Percentiles rank a stretch among this genome's conserved stretches.
phyloP scores from a whole-genome alignment of 2,797 vertebrate genomes.

The Silurus aristotelis region DNA sequence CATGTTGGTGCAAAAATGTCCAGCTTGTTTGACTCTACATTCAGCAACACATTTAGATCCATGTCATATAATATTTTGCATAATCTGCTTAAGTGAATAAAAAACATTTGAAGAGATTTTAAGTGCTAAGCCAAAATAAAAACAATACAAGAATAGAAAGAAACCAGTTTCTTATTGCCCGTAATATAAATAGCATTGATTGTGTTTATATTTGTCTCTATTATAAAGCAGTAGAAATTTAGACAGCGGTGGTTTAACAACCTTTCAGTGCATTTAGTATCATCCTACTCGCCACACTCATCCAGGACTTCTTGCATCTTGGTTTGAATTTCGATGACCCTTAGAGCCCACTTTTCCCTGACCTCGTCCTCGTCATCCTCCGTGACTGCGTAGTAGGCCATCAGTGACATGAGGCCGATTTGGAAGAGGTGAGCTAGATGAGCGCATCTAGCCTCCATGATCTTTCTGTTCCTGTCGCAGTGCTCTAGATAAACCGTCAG shows the following conservation, averaged over 20 bases:
- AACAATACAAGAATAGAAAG: conserved; percentile 22
- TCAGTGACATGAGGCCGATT: conserved; percentile 76
- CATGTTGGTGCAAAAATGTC: neutral
- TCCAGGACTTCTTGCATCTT: conserved; percentile 73
- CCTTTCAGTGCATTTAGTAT: conserved; percentile 14
- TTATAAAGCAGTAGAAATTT: conserved; percentile 24
- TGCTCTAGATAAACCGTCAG: conserved; percentile 74
- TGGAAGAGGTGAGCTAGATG: conserved; percentile 77
- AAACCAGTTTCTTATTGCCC: conserved; percentile 14
- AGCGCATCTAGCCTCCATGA: conserved; percentile 76
- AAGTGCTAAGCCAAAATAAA: conserved; percentile 25
- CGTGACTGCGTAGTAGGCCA: conserved; percentile 75
- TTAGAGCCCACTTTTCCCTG: conserved; percentile 69
- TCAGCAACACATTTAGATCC: conserved; percentile 25
- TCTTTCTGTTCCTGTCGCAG: conserved; percentile 63
- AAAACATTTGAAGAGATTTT: conserved; percentile 4
- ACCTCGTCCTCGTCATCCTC: conserved; percentile 76
- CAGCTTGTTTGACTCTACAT: conserved; percentile 34
- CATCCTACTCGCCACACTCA: conserved; percentile 65
- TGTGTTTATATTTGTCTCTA: conserved; percentile 17
- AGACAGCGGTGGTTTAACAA: conserved; percentile 19
- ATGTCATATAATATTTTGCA: conserved; percentile 20
- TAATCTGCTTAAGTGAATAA: neutral
- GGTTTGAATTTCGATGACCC: conserved; percentile 70
- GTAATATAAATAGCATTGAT: conserved; percentile 29